A percentile compares a stretch with the other conserved stretches of the same genome.
Conservation (phyloP, 2,113 vertebrate species). For the Electrona antarctica region DNA sequence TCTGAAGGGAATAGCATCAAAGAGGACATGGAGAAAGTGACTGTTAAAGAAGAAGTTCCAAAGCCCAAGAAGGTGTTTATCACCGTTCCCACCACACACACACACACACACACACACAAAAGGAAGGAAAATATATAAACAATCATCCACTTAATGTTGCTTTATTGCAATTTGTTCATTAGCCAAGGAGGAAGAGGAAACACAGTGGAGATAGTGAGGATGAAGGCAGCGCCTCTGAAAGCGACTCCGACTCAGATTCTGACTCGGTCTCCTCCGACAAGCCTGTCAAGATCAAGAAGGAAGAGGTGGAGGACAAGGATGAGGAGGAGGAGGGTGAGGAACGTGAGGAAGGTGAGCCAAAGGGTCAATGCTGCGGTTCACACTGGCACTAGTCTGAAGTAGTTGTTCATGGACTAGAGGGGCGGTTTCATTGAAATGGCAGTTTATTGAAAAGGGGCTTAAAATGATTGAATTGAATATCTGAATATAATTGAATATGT, state of each 20-base stretch:
- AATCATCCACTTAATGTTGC: not conserved
- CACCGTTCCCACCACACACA: not conserved
- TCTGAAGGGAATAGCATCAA: slow-evolving; percentile 45
- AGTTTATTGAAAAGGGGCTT: no score
- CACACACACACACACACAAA: not conserved
- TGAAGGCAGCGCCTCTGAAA: slow-evolving; percentile 85
- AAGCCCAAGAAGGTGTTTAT: slow-evolving; percentile 82
- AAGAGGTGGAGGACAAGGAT: slow-evolving; percentile 67
- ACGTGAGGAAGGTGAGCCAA: slow-evolving; percentile 32
- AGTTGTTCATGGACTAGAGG: no score
- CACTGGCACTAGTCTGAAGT: no score
- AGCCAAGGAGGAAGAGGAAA: slow-evolving; percentile 85
- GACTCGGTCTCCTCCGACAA: slow-evolving; percentile 81
- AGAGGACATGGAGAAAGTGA: slow-evolving; percentile 70
- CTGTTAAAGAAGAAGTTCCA: slow-evolving; percentile 75
- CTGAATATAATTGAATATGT: no score
- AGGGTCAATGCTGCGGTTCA: no score
- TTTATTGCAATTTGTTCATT: slow-evolving; percentile 16
- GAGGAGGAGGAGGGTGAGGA: slow-evolving; percentile 62
- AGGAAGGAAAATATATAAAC: not conserved
- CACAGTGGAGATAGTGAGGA: slow-evolving; percentile 88
- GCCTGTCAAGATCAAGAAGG: slow-evolving; percentile 76
- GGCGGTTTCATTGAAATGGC: no score
- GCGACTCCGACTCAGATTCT: slow-evolving; percentile 81
- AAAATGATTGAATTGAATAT: no score